Evolutionary conservation across 1,140 invertebrate genomes (phyloP).

Genomic region (Periplaneta americana): DNA sequence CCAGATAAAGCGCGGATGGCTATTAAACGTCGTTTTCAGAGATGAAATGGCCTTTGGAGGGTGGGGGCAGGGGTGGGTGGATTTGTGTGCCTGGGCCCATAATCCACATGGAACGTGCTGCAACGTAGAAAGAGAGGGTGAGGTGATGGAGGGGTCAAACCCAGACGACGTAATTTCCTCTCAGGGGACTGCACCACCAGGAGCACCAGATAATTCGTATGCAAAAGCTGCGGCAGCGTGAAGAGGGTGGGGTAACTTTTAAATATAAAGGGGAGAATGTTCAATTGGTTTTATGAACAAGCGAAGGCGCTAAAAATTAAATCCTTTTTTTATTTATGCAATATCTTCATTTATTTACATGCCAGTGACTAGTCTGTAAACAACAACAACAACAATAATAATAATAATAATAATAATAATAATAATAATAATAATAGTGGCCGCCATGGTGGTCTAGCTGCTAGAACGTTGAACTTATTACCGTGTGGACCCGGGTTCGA

Average conservation of each 20-base stretch:
- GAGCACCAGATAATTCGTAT: conserved; percentile 10
- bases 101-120: conserved; percentile 14
- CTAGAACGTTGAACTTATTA: too few relatives aligned
- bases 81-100: conserved; percentile 13
- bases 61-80: background rate
- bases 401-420: too few relatives aligned
- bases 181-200: background rate
- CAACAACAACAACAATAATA: too few relatives aligned
- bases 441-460: too few relatives aligned
- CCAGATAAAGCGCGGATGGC: conserved; percentile 18
- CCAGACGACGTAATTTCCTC: conserved; percentile 17
- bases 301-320: too few relatives aligned
- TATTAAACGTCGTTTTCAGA: conserved; percentile 19
- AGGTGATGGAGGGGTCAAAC: conserved; percentile 13
- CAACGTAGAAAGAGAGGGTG: background rate
- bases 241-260: too few relatives aligned
- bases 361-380: too few relatives aligned
- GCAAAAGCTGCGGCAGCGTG: conserved; percentile 1
- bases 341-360: too few relatives aligned
- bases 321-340: too few relatives aligned
- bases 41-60: conserved; percentile 16
- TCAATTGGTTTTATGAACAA: background rate
- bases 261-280: background rate
- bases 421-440: too few relatives aligned
- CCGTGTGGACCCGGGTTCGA: too few relatives aligned